Conservation (phyloP, 2,797 vertebrate species). For the Poeciliopsis paucimaculata region DNA sequence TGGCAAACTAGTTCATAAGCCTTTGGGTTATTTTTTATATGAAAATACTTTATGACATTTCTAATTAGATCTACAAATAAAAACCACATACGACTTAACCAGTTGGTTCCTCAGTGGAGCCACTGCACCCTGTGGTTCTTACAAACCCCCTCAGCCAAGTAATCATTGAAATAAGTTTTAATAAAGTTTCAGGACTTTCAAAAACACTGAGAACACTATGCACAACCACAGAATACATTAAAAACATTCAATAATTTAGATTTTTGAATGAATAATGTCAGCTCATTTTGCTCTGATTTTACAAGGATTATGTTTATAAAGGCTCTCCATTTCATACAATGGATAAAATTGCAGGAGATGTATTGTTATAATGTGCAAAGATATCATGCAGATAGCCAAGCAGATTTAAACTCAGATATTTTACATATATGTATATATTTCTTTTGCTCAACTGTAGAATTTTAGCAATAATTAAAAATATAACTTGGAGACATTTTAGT, state of each 20-base stretch:
- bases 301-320: background rate
- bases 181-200: background rate
- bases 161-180: background rate
- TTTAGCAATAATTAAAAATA: background rate
- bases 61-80: background rate
- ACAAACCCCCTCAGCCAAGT: background rate
- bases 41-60: background rate
- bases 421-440: background rate
- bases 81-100: slow-evolving; percentile 14
- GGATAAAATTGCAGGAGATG: background rate
- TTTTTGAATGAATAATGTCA: background rate
- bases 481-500: background rate
- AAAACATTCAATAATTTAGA: background rate
- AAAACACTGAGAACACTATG: background rate
- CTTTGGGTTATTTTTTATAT: background rate
- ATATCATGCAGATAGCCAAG: background rate
- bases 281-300: background rate
- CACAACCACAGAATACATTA: background rate
- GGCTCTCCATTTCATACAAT: background rate
- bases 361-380: background rate
- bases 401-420: background rate
- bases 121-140: slow-evolving; percentile 26
- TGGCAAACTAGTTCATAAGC: background rate
- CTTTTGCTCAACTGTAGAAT: background rate
- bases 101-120: slow-evolving; percentile 24